phyloP scores from a whole-genome alignment of 30 jellyfish, hydroid and myxozoan species.

The Aurelia aurita complex sp. Pacific region DNA sequence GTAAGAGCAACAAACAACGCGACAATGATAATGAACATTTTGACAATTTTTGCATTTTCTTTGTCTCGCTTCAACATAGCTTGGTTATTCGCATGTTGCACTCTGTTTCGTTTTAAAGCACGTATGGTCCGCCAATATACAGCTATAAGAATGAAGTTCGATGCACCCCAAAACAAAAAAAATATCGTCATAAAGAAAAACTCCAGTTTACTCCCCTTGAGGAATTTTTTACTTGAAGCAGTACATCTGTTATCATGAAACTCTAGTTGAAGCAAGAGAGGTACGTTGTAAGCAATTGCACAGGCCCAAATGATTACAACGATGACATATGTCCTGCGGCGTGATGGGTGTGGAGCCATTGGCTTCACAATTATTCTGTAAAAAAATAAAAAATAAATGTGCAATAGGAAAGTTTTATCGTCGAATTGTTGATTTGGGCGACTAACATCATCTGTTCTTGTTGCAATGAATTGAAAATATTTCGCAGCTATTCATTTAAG shows the following conservation, averaged over 20 bases:
- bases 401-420: too few species aligned
- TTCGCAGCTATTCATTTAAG: too few species aligned
- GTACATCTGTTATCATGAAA: too few species aligned
- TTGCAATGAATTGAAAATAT: too few species aligned
- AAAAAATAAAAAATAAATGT: too few species aligned
- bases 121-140: slow-evolving; percentile 13
- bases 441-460: too few species aligned
- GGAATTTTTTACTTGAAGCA: too few species aligned
- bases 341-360: background rate
- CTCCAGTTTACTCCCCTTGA: too few species aligned
- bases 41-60: slow-evolving; percentile 28
- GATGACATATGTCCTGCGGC: background rate
- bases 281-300: background rate
- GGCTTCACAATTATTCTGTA: slow-evolving; percentile 6
- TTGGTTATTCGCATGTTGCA: slow-evolving; percentile 33
- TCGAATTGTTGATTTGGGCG: too few species aligned
- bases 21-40: slow-evolving; percentile 38
- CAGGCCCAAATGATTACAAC: background rate
- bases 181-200: background rate
- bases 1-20: slow-evolving; percentile 15
- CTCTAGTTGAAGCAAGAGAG: background rate
- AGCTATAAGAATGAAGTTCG: slow-evolving; percentile 11
- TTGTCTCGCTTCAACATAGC: slow-evolving; percentile 29
- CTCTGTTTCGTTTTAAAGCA: slow-evolving; percentile 26
- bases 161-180: background rate